Conservation (phyloP, 64 coral and sea anemone genomes). For the Dendrophyllia cribrosa region DNA sequence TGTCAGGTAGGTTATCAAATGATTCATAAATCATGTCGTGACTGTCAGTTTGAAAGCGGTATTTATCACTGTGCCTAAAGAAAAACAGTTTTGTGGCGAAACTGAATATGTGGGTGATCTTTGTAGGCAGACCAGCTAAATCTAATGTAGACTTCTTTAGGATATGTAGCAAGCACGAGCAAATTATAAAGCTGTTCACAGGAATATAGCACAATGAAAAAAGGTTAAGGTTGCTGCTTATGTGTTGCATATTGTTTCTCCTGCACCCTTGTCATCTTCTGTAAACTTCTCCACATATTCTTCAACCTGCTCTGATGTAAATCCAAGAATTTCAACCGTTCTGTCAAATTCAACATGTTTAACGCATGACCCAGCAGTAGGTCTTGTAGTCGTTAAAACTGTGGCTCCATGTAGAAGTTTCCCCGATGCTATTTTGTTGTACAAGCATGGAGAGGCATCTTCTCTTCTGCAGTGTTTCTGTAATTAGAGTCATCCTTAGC, state of each 20-base stretch:
- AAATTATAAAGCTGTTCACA: conserved; percentile 71
- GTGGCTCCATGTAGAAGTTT: conserved; percentile 29
- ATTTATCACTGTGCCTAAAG: background rate
- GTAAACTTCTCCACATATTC: conserved; percentile 60
- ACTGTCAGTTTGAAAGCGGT: background rate
- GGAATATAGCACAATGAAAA: conserved; percentile 75
- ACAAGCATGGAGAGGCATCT: conserved; percentile 32
- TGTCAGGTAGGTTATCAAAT: background rate
- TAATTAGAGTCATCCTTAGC: no score
- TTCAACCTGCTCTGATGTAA: conserved; percentile 53
- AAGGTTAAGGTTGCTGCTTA: conserved; percentile 39
- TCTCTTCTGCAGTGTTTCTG: background rate
- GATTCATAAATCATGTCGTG: background rate
- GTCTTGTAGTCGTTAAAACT: conserved; percentile 60
- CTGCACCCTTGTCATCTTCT: background rate
- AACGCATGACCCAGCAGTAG: conserved; percentile 25
- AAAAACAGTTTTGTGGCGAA: background rate
- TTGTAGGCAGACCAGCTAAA: background rate
- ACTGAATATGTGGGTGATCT: conserved; percentile 33
- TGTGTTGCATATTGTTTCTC: conserved; percentile 16
- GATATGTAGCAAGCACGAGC: conserved; percentile 16
- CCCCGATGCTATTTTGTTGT: background rate
- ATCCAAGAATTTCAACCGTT: conserved; percentile 70
- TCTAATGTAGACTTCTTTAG: background rate
- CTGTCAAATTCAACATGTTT: conserved; percentile 27